phyloP scores from a whole-genome alignment of 2,888 invertebrate species.

The Oegoconia quadripuncta region DNA sequence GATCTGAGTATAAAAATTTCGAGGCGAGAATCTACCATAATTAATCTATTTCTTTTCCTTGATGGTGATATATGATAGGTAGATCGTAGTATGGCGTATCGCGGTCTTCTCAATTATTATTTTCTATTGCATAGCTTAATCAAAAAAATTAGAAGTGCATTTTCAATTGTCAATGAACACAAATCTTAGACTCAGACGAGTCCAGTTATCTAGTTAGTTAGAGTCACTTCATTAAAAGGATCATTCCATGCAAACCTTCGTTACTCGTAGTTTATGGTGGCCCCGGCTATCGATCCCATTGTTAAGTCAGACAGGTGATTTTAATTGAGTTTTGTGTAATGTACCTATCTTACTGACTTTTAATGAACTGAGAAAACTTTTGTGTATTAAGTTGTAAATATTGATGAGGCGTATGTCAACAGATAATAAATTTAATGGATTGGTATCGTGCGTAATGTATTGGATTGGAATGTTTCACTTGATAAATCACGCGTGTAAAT shows the following conservation, averaged over 20 bases:
- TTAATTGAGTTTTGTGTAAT: constrained; percentile 48
- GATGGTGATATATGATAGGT: too few species aligned
- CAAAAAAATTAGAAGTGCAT: too few species aligned
- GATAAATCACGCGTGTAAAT: background rate
- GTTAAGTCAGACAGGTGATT: constrained; percentile 50
- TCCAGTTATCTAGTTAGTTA: constrained; percentile 25
- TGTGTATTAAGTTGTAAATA: constrained; percentile 25
- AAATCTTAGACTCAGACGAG: constrained; percentile 4
- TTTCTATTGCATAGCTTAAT: too few species aligned
- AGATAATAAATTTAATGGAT: background rate
- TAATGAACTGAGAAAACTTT: constrained; percentile 23
- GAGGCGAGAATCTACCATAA: too few species aligned
- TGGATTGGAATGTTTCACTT: background rate
- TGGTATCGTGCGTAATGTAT: background rate
- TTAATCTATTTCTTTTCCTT: too few species aligned
- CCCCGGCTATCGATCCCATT: constrained; percentile 47
- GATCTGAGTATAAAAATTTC: too few species aligned
- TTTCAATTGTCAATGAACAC: too few species aligned
- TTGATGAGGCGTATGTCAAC: constrained; percentile 17
- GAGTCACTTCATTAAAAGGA: constrained; percentile 57
- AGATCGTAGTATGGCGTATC: too few species aligned
- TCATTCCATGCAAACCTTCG: constrained; percentile 44
- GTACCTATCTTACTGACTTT: constrained; percentile 20
- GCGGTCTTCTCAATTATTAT: too few species aligned
- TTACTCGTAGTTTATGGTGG: constrained; percentile 42